A percentile compares a stretch with the other conserved stretches of the same genome.
Evolutionary conservation across 2,888 invertebrate species (phyloP).

Genomic region (Choreutis nemorana): DNA sequence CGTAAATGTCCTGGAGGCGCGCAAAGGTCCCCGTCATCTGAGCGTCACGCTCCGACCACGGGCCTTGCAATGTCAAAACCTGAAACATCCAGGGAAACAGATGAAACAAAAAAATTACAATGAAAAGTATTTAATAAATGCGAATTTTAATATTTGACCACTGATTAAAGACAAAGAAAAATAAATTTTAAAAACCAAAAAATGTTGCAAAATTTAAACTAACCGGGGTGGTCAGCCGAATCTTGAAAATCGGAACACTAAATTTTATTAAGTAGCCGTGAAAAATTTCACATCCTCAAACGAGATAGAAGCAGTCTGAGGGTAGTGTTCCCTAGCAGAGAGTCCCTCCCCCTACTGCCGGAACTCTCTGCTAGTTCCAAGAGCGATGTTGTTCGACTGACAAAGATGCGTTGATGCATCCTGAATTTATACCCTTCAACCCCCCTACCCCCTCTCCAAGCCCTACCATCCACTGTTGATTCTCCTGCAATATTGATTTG

Average conservation of each 20-base stretch:
- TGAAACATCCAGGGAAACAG: no score
- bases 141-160: not conserved
- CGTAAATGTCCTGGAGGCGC: constrained; percentile 65
- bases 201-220: not conserved
- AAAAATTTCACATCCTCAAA: no score
- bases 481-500: constrained; percentile 2
- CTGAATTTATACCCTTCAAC: not conserved
- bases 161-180: not conserved
- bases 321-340: no score
- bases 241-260: no score
- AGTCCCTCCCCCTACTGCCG: no score
- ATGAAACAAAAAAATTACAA: no score
- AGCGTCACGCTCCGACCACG: constrained; percentile 66
- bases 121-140: not conserved
- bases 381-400: no score
- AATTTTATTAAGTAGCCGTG: no score
- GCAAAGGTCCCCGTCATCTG: constrained; percentile 67
- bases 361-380: no score
- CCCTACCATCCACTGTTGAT: not conserved
- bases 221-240: no score
- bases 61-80: constrained; percentile 66
- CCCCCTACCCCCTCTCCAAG: not conserved
- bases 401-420: not conserved
- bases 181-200: not conserved
- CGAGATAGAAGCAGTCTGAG: no score